phyloP scores from a whole-genome alignment of 2,113 vertebrate genomes.

The Salvator merianae region DNA sequence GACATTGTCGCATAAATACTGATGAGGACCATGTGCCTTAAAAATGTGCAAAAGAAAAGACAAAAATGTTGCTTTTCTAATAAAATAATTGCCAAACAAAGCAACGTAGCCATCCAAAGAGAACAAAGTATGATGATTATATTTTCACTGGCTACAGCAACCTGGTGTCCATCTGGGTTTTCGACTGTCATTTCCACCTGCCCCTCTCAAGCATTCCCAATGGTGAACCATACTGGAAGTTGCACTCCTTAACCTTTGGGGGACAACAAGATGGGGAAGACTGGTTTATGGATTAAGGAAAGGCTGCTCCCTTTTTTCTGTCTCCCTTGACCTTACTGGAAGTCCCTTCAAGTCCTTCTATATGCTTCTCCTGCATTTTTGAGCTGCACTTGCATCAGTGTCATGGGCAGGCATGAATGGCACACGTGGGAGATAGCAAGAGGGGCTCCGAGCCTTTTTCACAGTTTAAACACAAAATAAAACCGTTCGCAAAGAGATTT shows the following conservation, averaged over 20 bases:
- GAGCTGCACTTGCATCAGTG: not conserved
- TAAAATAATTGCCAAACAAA: not conserved
- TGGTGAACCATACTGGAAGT: no score
- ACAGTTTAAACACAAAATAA: no score
- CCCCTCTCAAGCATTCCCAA: not conserved
- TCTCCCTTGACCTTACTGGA: not conserved
- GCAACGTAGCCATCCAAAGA: not conserved
- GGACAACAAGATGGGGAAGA: no score
- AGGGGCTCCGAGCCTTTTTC: no score
- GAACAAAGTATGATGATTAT: no score
- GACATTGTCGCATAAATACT: no score
- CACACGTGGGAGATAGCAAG: not conserved
- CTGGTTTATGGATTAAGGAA: not conserved
- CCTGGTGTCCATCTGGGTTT: no score
- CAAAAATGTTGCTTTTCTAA: not conserved
- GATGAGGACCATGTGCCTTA: not conserved
- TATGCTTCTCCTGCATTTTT: not conserved
- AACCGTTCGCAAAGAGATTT: no score
- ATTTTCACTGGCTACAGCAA: no score
- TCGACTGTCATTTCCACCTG: no score
- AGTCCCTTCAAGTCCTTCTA: not conserved
- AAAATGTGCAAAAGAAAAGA: not conserved
- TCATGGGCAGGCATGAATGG: not conserved
- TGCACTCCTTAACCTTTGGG: not conserved
- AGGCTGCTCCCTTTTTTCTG: not conserved